Evolutionary conservation across 2,113 vertebrate genomes (phyloP), one percentile per base, ranked within the genome.

Genomic region (Pipa parva): DNA sequence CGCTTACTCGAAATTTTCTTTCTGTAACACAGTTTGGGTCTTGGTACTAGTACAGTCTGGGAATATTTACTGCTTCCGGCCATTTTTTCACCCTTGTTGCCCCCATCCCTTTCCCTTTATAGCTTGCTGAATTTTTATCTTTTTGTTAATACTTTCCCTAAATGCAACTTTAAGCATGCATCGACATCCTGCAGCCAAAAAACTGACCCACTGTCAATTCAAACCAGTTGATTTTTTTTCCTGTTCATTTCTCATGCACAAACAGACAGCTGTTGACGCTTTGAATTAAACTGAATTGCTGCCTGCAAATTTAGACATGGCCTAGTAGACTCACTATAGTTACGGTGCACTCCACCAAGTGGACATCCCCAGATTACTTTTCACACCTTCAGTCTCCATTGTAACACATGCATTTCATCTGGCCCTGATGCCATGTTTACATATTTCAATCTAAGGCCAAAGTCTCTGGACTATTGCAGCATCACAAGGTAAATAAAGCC

Each of bases 141-240:
- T 59, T 70, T 61, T 8, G 49, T 72, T 63, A 9, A 89, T 95
- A 94, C 88, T 97, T 92, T 94, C 92, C 94, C 95, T 96, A 99
- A 99, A 96, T 97, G 97, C 97, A 98, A 98, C 97, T 97, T 95
- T 93, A 92, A 97, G 93, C 93, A 97, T 97, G 95, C 91, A 91
- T 93, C 89, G 89, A 90, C 85, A 91, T 90, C 88, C 78, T 85
- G 86, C 80, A 87, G 82, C 91, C 78, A 79, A 88, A 76, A 82
- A 84, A 75, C 73, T 75, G 84, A 90, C 85, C 87, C 89, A 92
- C 87, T 81, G 81, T 86, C 80, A 20, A 81, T 79, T 76, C 88
- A 87, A 90, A 90, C 88, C 86, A 88, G 85, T 84, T 87, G 82
- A 80, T 72, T 12, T 82, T 87, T 88, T 84, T 86, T 78, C 83